Base-by-base conservation (phyloP, 2,797 vertebrate genomes). In the Cynopterus sphinx region DNA sequence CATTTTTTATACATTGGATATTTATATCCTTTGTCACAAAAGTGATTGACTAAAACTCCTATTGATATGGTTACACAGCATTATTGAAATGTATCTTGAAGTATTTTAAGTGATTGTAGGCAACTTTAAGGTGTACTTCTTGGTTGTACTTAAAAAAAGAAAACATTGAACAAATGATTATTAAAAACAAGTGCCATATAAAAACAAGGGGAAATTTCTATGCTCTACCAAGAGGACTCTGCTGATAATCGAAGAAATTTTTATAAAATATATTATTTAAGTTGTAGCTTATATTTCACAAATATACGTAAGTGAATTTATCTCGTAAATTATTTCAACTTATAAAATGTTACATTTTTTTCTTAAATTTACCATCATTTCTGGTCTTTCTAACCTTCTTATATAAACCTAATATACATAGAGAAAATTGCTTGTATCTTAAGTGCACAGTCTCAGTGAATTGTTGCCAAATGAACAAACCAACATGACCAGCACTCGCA, bases 1-100 rank as follows among this genome's bases (percentile, higher is more conserved):
- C 24, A 68, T 98, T 97, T 91, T 78, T 63, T 65, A 87, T 59
- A 73, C 2, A 88, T 96, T 95, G 97, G 88, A 67, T 93, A 86
- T 13, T 81, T 46, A 92, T 31, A 85, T 28, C 68, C 24, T 17
- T 33, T 15, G n/a, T 87, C 1, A 22, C 36, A 96, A 93, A 49
- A 26, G 15, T 33, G 65, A 9, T 73, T 92, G 90, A 95, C 26
- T 31, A 87, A 68, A 79, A 74, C 19, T 53, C n/a, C 46, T 95
- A 63, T 71, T 91, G 93, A 36, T 41, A 94, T 81, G 68, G 10
- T 12, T 77, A 87, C 92, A 13, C 36, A 43, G n/a, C 55, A 90
- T 86, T 73, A 67, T 77, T 92, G 65, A 84, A 79, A 10, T 77
- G 11, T 70, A 61, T 36, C 26, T 78, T 46, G 2, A 90, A 46